Base-by-base conservation (phyloP, 2,888 invertebrate genomes). In the Meganola albula region DNA sequence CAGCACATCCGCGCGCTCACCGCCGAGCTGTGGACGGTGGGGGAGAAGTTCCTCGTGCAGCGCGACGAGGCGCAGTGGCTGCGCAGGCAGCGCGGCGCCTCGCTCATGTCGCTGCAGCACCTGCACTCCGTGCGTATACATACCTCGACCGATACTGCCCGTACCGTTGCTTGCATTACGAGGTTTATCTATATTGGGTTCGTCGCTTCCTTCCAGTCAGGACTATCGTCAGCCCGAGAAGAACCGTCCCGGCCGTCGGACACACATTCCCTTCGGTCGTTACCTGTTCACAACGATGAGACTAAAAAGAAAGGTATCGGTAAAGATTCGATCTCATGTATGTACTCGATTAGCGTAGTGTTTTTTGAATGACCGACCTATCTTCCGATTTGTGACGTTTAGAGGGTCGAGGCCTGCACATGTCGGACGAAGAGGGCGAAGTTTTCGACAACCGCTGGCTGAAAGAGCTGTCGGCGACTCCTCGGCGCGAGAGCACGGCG, bases 351-450 rank as follows among this genome's bases (percentile, higher is more conserved):
- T 5, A 16, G 16, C 4, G 4, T 5, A 16, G 6, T 6, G 4
- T 16, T 5, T 16, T 16, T 4, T 16, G 6, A 16, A 16, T n/a
- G n/a, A n/a, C n/a, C n/a, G n/a, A n/a, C n/a, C n/a, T n/a, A n/a
- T n/a, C n/a, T 12, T 31, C 27, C 0, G 20, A 3, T 12, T 21
- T 2, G 8, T 2, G 8, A 4, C 10, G 21, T 8, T 2, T 51
- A 79, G 77, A 75, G 30, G 67, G 65, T 0, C 82, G 84, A 25
- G 88, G 88, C 45, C 76, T 92, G 12, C 88, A 89, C 53, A 92
- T 93, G 90, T 95, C 94, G 26, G 96, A 96, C 58, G 96, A 96
- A 63, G 94, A 94, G 50, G 93, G 92, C 24, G 95, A 95, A 64
- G 84, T 93, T 24, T 95, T 95, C 63, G 93, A 94, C 69, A 93